Conservation (phyloP, 2,797 vertebrate species). For the Oryzias sinensis region DNA sequence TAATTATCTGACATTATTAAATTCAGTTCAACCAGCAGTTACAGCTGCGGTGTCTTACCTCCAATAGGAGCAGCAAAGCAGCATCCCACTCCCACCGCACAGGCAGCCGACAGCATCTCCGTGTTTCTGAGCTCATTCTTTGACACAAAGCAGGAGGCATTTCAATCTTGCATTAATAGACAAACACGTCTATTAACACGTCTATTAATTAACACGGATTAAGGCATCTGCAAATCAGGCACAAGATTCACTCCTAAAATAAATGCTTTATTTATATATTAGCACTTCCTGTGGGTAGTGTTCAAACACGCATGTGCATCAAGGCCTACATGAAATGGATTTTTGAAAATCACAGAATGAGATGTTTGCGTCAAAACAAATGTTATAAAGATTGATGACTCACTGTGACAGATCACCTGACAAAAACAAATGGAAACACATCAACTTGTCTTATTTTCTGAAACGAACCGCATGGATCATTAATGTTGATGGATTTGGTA, state of each 20-base stretch:
- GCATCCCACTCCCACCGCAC: slow-evolving; percentile 95
- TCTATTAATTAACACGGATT: too few species aligned
- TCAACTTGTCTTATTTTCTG: slow-evolving; percentile 41
- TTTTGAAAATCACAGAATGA: slow-evolving; percentile 50
- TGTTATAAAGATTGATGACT: slow-evolving; percentile 51
- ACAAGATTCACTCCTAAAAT: slow-evolving; percentile 10
- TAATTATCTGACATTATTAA: slow-evolving; percentile 40
- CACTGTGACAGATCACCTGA: slow-evolving; percentile 40
- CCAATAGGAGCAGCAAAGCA: slow-evolving; percentile 97
- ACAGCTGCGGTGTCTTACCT: slow-evolving; percentile 78
- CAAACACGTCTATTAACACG: slow-evolving; percentile 7
- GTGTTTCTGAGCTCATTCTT: slow-evolving; percentile 97
- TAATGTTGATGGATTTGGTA: slow-evolving; percentile 51
- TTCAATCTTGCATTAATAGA: slow-evolving; percentile 22
- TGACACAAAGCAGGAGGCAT: slow-evolving; percentile 33
- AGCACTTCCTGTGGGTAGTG: slow-evolving; percentile 6
- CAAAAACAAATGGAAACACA: slow-evolving; percentile 57
- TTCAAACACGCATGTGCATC: slow-evolving; percentile 8
- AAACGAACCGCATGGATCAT: slow-evolving; percentile 60
- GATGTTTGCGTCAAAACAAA: slow-evolving; percentile 51
- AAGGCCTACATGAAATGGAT: slow-evolving; percentile 39
- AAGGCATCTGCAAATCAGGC: slow-evolving; percentile 17
- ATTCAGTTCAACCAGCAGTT: slow-evolving; percentile 29
- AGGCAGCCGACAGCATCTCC: slow-evolving; percentile 97
- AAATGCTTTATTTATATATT: slow-evolving; percentile 21